phyloP scores from a whole-genome alignment of 2,888 invertebrate genomes.

The Pheosia tremula region DNA sequence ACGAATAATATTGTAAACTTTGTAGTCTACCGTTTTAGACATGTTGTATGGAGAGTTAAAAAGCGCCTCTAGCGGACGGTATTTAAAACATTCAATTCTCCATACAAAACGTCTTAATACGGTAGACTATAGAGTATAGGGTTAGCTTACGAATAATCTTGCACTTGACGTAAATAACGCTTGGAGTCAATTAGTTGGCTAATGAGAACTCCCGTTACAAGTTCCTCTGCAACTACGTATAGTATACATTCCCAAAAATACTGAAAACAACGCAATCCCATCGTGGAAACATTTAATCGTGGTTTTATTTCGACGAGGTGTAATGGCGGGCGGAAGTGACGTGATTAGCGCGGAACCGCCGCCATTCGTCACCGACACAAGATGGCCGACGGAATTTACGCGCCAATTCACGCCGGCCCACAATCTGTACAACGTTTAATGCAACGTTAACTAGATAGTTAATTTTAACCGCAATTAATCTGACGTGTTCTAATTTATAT shows the following conservation, averaged over 20 bases:
- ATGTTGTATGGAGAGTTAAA: too few relatives aligned
- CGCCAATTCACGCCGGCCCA: slow-evolving; percentile 57
- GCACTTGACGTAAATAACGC: too few relatives aligned
- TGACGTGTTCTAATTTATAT: slow-evolving; percentile 1
- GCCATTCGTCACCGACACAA: slow-evolving; percentile 57
- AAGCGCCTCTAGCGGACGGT: too few relatives aligned
- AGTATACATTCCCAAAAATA: slow-evolving; percentile 17
- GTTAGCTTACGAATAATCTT: too few relatives aligned
- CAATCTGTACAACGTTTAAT: slow-evolving; percentile 29
- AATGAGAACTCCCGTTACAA: too few relatives aligned
- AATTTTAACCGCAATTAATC: slow-evolving; percentile 1
- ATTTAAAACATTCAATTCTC: too few relatives aligned
- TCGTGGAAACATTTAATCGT: slow-evolving; percentile 31
- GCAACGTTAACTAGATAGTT: slow-evolving; percentile 14
- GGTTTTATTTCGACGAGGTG: slow-evolving; percentile 35
- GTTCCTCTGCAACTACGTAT: too few relatives aligned
- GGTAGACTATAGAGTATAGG: too few relatives aligned
- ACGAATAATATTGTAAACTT: too few relatives aligned
- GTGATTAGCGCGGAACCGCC: slow-evolving; percentile 51
- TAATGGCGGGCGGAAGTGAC: slow-evolving; percentile 58
- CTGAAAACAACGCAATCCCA: slow-evolving; percentile 29
- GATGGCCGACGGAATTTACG: slow-evolving; percentile 61
- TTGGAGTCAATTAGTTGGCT: too few relatives aligned
- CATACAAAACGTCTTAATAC: too few relatives aligned
- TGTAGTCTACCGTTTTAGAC: too few relatives aligned